These are phyloP conservation scores for Acyrthosiphon pisum DNA, from an alignment of 1,140 invertebrate species.

Conservation along the genomic window DNA sequence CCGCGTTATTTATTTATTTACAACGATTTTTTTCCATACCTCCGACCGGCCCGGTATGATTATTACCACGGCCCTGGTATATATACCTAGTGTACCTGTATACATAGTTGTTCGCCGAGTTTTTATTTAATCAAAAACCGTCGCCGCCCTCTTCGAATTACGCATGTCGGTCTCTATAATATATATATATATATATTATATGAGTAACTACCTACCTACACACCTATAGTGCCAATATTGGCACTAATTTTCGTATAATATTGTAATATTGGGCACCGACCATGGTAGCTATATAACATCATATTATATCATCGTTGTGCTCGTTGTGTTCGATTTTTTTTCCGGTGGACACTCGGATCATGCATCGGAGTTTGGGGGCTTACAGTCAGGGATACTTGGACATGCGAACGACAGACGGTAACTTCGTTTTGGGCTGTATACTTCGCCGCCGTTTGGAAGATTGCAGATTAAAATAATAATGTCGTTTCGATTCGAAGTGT, in stretches of 20 bases:
- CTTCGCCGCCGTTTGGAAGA: neutral
- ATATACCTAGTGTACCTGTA: too few species aligned
- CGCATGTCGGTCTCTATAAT: neutral
- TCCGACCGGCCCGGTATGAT: neutral
- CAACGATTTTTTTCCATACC: neutral
- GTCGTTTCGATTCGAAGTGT: neutral
- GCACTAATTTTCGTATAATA: neutral
- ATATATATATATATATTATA: too few species aligned
- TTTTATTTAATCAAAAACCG: neutral
- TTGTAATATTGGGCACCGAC: neutral
- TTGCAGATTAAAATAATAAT: neutral
- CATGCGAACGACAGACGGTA: neutral
- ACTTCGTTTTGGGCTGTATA: neutral
- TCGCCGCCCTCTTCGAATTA: neutral
- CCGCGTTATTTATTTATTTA: constrained; percentile 21
- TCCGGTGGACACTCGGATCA: too few species aligned
- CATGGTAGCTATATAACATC: neutral
- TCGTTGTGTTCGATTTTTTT: neutral
- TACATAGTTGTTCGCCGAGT: neutral
- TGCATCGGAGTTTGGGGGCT: neutral
- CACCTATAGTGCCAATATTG: neutral
- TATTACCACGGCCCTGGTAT: neutral
- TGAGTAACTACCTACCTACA: too few species aligned
- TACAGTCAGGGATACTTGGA: neutral
- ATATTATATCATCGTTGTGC: neutral